These are phyloP conservation scores for Gastracanthus pulcherrimus DNA, from an alignment of 2,888 invertebrate genomes.

Conservation along the genomic window DNA sequence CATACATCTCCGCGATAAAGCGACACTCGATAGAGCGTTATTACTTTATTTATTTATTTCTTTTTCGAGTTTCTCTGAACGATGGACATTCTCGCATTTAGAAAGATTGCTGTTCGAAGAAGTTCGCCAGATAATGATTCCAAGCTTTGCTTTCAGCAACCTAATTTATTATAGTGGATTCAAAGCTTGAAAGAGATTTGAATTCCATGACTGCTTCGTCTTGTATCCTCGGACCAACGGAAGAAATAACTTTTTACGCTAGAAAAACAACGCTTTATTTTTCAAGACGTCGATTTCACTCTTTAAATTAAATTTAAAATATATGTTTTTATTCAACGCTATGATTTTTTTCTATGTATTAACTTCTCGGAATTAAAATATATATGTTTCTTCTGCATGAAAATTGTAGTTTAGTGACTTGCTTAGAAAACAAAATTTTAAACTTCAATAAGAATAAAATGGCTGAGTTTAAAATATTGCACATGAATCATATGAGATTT, in stretches of 20 bases:
- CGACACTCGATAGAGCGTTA: constrained; percentile 62
- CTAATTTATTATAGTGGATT: constrained; percentile 6
- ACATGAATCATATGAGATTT: constrained; percentile 2
- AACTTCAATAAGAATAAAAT: constrained; percentile 23
- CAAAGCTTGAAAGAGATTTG: background rate
- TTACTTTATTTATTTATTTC: constrained; percentile 59
- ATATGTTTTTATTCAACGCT: constrained; percentile 14
- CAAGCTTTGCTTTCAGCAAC: constrained; percentile 4
- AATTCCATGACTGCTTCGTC: background rate
- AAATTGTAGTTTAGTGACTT: constrained; percentile 5
- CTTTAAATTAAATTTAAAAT: constrained; percentile 39
- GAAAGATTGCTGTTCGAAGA: constrained; percentile 67
- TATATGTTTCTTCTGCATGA: background rate
- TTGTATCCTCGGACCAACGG: constrained; percentile 36
- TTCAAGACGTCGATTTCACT: background rate
- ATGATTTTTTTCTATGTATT: background rate
- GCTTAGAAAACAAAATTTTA: background rate
- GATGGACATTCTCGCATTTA: constrained; percentile 57
- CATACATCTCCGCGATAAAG: constrained; percentile 48
- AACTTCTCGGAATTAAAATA: constrained; percentile 31
- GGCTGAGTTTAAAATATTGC: constrained; percentile 37
- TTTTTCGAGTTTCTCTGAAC: constrained; percentile 60
- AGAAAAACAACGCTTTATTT: constrained; percentile 30
- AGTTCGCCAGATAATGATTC: constrained; percentile 11
- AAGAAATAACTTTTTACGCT: constrained; percentile 40